These are phyloP conservation scores for Protosalanx chinensis DNA, from an alignment of 2,797 vertebrate genomes.

Conservation along the genomic window DNA sequence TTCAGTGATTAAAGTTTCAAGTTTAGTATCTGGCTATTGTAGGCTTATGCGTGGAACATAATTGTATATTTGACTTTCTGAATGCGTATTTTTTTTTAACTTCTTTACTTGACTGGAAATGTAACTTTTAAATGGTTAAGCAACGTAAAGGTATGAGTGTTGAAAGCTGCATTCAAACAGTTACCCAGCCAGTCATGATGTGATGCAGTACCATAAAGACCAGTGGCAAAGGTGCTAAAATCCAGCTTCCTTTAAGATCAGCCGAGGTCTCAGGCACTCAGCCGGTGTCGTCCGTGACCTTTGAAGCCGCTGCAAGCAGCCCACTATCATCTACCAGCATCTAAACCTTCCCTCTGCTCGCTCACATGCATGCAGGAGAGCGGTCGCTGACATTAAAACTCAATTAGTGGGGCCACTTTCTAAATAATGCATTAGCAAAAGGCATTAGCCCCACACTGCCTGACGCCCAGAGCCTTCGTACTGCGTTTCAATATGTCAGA, in stretches of 20 bases:
- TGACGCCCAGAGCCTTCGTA: constrained; percentile 57
- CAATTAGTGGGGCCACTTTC: constrained; percentile 74
- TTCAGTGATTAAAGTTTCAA: not conserved
- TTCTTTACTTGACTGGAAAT: not conserved
- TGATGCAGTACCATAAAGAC: not conserved
- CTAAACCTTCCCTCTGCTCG: constrained; percentile 66
- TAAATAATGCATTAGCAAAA: constrained; percentile 79
- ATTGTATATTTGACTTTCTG: not conserved
- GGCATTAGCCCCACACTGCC: constrained; percentile 67
- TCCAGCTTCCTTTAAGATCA: constrained; percentile 36
- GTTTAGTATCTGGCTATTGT: not conserved
- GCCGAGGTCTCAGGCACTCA: constrained; percentile 50
- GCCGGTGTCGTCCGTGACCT: constrained; percentile 63
- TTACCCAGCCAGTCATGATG: not conserved
- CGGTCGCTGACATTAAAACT: constrained; percentile 78
- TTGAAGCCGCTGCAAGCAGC: constrained; percentile 62
- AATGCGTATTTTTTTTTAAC: not conserved
- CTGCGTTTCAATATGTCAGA: constrained; percentile 71
- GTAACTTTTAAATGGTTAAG: not conserved
- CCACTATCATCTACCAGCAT: constrained; percentile 73
- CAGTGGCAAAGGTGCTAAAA: not conserved
- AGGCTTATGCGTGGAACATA: not conserved
- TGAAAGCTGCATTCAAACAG: not conserved
- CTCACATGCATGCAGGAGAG: constrained; percentile 68
- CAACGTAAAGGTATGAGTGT: not conserved